Evolutionary conservation across 2,113 vertebrate genomes (phyloP).

Genomic region (Garra rufa): DNA sequence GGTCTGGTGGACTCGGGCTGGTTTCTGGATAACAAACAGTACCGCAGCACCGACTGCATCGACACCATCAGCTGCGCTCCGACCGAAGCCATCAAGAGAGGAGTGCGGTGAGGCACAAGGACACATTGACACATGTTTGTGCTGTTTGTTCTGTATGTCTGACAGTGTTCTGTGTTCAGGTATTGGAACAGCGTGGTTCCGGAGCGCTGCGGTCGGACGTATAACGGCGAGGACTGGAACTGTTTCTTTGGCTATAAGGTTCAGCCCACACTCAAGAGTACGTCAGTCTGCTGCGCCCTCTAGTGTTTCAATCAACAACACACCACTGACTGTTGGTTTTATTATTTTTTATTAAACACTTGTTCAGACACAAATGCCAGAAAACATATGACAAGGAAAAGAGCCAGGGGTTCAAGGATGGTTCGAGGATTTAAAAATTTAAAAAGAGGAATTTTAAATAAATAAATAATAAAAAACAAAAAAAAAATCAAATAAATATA

Average conservation of each 20-base stretch:
- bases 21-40: slow-evolving; percentile 98
- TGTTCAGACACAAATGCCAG: too few species aligned
- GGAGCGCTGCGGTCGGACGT: slow-evolving; percentile 85
- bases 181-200: slow-evolving; percentile 94
- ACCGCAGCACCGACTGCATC: slow-evolving; percentile 87
- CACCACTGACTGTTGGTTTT: too few species aligned
- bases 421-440: too few species aligned
- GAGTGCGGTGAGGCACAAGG: slow-evolving; percentile 83
- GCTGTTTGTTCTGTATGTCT: neutral
- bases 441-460: too few species aligned
- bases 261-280: slow-evolving; percentile 87
- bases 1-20: slow-evolving; percentile 94
- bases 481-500: too few species aligned
- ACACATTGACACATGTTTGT: neutral
- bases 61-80: slow-evolving; percentile 90
- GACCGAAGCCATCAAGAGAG: slow-evolving; percentile 92
- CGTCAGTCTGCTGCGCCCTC: slow-evolving; percentile 76
- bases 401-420: too few species aligned
- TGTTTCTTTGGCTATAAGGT: slow-evolving; percentile 98
- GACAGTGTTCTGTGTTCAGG: slow-evolving; percentile 66
- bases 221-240: slow-evolving; percentile 96
- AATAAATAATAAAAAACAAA: too few species aligned
- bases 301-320: neutral
- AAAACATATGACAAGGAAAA: too few species aligned
- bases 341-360: too few species aligned